Base-by-base conservation (phyloP, 2,888 invertebrate species). In the Drosophila fungiperda region DNA sequence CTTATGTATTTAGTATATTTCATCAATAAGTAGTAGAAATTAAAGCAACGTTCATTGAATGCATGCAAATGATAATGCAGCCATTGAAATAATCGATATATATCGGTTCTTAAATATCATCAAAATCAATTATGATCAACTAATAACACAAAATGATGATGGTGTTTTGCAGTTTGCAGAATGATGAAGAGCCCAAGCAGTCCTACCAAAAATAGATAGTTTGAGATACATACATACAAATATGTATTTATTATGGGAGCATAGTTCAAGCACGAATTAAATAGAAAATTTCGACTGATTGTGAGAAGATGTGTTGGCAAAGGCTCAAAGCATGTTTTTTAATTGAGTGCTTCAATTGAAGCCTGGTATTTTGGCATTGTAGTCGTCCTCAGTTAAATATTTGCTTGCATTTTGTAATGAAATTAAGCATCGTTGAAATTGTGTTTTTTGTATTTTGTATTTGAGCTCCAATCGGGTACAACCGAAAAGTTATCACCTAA, bases 401-500 rank as follows among this genome's bases (percentile, higher is more conserved):
- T 70, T 64, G 81, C 81, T 78, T 78, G 82, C 81, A 78, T 81
- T 77, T 81, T 77, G 49, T 68, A 60, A 78, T 78, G 72, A 71
- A 61, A 72, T 48, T 62, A 81, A 78, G 78, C 78, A 81, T 50
- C 72, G 73, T 72, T 76, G 63, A 67, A 66, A 50, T 78, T 68
- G 67, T 71, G 65, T 76, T 59, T 60, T 54, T 58, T 58, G 5
- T 29, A 29, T 29, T 29, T 79, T 64, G 54, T 64, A 52, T 77
- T 86, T 82, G 53, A 78, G 82, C 78, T 78, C 73, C 78, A 78
- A 81, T 78, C 77, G 68, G 65, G 60, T 78, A 78, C 52, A 83
- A 87, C 79, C 76, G 66, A 83, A 76, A 80, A 74, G 78, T 80
- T 68, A 66, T 85, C 90, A 85, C 90, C 90, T 89, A 86, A 89